Conservation (phyloP, 2,797 vertebrate species). For the Pseudomugil gertrudae region DNA sequence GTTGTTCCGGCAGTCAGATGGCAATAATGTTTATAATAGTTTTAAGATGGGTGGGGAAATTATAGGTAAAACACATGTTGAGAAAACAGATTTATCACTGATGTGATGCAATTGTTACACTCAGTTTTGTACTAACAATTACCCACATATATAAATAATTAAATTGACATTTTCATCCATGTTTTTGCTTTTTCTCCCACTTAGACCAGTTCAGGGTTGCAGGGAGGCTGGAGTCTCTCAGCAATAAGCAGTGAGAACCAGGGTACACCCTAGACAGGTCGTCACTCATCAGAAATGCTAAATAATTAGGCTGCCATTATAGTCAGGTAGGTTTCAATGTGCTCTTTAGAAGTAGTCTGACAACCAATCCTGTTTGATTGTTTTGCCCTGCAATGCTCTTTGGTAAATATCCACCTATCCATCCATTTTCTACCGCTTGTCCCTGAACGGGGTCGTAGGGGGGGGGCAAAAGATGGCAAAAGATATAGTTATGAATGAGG, state of each 20-base stretch:
- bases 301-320: no score
- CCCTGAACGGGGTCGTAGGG: no score
- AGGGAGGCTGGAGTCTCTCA: no score
- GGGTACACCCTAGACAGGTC: no score
- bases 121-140: background rate
- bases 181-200: no score
- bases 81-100: background rate
- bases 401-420: no score
- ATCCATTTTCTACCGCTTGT: no score
- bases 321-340: no score
- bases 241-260: no score
- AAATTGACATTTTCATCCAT: no score
- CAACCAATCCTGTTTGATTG: slow-evolving; percentile 52
- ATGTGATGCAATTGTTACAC: background rate
- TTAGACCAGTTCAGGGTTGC: no score
- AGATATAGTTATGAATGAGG: background rate
- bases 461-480: background rate
- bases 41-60: background rate
- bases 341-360: slow-evolving; percentile 44
- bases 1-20: background rate
- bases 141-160: background rate
- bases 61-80: background rate
- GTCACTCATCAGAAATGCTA: no score
- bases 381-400: slow-evolving; percentile 9
- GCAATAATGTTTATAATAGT: background rate